Percentiles rank a stretch among this genome's conserved stretches.
phyloP scores from a whole-genome alignment of 2,113 vertebrate genomes.

The Euleptes europaea region DNA sequence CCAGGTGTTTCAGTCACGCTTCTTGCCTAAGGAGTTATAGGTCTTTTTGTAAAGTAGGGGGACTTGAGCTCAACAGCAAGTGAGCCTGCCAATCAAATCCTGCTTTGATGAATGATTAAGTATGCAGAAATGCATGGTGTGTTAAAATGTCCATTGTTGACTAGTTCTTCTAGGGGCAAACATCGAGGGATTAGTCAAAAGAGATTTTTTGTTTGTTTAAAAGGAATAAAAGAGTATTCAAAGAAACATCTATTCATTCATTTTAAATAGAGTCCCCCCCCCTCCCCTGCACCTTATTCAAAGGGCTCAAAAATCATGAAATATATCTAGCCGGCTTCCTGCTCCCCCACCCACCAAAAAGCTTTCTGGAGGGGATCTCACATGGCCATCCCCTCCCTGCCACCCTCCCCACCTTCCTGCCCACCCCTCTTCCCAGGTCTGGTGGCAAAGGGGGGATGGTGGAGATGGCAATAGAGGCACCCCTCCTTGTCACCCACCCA shows the following conservation, averaged over 20 bases:
- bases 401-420: too few species aligned
- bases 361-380: too few species aligned
- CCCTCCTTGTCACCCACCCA: too few species aligned
- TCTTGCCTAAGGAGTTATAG: constrained; percentile 31
- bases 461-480: too few species aligned
- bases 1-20: constrained; percentile 48
- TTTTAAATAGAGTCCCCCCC: neutral
- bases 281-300: neutral
- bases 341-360: too few species aligned
- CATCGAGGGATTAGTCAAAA: constrained; percentile 4
- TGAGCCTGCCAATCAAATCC: constrained; percentile 36
- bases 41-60: neutral
- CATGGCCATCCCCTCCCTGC: too few species aligned
- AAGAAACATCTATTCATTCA: neutral
- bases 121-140: constrained; percentile 41
- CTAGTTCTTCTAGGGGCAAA: neutral
- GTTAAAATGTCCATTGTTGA: constrained; percentile 38
- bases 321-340: neutral
- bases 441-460: too few species aligned
- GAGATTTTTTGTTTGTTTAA: neutral
- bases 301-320: neutral
- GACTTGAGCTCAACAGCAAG: neutral
- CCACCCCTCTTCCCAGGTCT: too few species aligned
- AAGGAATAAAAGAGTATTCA: neutral
- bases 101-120: constrained; percentile 61